Percentiles rank a stretch among this genome's conserved stretches.
Evolutionary conservation across 2,888 invertebrate species (phyloP).

Genomic region (Kuschelorhynchus macadamiae): DNA sequence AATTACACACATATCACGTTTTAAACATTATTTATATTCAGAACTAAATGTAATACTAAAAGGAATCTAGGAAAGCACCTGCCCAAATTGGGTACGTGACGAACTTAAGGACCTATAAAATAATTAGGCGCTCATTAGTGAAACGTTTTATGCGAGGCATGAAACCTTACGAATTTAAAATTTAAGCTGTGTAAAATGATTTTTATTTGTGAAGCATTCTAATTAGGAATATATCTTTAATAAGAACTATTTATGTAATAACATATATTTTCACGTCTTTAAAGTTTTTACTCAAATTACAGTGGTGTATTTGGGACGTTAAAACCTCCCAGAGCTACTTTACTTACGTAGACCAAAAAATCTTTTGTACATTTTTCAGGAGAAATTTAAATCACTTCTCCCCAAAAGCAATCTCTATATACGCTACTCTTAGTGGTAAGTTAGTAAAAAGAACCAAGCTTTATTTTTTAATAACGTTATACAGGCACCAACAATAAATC

Average conservation of each 20-base stretch:
- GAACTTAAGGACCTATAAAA: conserved; percentile 9
- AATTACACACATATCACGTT: no score
- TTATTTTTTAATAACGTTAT: no score
- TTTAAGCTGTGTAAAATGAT: background rate
- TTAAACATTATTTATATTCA: background rate
- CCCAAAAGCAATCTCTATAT: no score
- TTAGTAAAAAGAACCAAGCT: no score
- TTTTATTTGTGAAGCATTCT: conserved; percentile 13
- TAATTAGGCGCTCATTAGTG: conserved; percentile 27
- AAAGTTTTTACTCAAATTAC: background rate
- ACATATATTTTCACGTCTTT: background rate
- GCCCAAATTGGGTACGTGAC: conserved; percentile 26
- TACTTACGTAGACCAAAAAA: no score
- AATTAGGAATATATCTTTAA: background rate
- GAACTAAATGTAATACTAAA: conserved; percentile 12
- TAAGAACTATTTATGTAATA: background rate
- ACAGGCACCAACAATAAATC: no score
- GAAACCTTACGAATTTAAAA: conserved; percentile 14
- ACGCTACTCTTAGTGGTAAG: no score
- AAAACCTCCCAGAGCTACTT: no score
- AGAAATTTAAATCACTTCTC: no score
- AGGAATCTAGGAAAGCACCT: conserved; percentile 17
- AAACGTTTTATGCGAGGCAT: conserved; percentile 23
- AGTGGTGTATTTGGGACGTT: no score
- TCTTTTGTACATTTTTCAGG: no score